Percentiles rank a stretch among this genome's conserved stretches.
Conservation (phyloP, 2,113 vertebrate genomes). For the Ploceus nigricollis region DNA sequence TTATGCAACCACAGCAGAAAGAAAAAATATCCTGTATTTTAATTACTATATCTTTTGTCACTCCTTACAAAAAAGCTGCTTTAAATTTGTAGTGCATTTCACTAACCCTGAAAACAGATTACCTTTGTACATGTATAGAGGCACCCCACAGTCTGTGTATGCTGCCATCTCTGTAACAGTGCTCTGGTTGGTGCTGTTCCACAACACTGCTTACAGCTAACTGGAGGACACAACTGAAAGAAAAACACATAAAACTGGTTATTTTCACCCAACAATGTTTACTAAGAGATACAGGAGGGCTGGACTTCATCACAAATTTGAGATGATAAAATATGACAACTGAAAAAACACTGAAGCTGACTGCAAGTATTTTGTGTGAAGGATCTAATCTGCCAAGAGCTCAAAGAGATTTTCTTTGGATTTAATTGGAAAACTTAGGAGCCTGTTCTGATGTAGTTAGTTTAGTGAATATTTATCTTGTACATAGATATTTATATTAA, state of each 20-base stretch:
- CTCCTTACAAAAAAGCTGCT: background rate
- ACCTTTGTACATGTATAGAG: background rate
- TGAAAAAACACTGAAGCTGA: background rate
- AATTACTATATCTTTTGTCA: conserved; percentile 25
- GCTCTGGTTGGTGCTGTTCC: background rate
- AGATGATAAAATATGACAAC: background rate
- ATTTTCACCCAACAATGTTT: background rate
- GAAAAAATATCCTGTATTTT: conserved; percentile 12
- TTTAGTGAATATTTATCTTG: background rate
- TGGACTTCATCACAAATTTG: background rate
- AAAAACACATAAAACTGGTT: background rate
- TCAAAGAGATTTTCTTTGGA: background rate
- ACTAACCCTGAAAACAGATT: conserved; percentile 46
- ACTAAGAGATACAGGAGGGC: background rate
- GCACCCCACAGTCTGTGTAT: background rate
- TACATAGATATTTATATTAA: background rate
- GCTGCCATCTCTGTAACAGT: background rate
- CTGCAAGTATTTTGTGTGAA: background rate
- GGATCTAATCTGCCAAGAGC: background rate
- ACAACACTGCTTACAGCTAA: background rate
- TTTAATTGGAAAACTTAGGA: background rate
- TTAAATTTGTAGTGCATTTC: conserved; percentile 43
- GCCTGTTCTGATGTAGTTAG: background rate
- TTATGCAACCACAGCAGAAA: background rate
- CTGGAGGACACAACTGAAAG: background rate